A percentile compares a stretch with the other conserved stretches of the same genome.
These are phyloP conservation scores for Aphis craccivora DNA, from an alignment of 1,140 invertebrate genomes.

Conservation along the genomic window DNA sequence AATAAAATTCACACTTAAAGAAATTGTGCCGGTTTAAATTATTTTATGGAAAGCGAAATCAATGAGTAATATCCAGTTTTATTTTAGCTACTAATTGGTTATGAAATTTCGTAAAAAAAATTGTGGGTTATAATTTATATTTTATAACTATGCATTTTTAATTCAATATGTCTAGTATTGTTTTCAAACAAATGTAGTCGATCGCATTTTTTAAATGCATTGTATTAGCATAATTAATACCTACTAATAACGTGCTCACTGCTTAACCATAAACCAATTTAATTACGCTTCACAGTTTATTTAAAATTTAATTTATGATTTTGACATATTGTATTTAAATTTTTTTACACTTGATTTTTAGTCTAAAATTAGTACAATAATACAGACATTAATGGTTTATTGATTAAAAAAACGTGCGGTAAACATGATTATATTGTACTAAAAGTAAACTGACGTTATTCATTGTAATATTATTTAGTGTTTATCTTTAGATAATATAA, in stretches of 20 bases:
- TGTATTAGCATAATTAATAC: not conserved
- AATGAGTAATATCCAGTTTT: not conserved
- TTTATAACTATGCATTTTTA: not conserved
- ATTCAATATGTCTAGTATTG: not conserved
- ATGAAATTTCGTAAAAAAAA: not conserved
- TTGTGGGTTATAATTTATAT: not conserved
- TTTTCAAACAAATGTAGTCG: not conserved
- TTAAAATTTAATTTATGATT: conserved; percentile 3
- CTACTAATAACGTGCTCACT: not conserved
- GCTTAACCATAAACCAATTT: not conserved
- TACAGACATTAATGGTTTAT: not conserved
- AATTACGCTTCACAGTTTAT: not conserved
- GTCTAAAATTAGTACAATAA: not conserved
- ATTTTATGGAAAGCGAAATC: not conserved
- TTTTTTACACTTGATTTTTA: not conserved
- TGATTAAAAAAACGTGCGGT: not conserved
- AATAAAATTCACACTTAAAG: not conserved
- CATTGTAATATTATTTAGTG: not conserved
- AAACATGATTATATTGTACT: not conserved
- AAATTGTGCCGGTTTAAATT: not conserved
- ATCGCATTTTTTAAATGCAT: not conserved
- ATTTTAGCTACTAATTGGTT: not conserved
- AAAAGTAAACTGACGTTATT: not conserved
- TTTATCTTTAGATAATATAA: not conserved
- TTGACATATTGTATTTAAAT: not conserved